These are phyloP conservation scores for Alcedo atthis DNA, from an alignment of 2,797 vertebrate genomes.

Conservation along the genomic window DNA sequence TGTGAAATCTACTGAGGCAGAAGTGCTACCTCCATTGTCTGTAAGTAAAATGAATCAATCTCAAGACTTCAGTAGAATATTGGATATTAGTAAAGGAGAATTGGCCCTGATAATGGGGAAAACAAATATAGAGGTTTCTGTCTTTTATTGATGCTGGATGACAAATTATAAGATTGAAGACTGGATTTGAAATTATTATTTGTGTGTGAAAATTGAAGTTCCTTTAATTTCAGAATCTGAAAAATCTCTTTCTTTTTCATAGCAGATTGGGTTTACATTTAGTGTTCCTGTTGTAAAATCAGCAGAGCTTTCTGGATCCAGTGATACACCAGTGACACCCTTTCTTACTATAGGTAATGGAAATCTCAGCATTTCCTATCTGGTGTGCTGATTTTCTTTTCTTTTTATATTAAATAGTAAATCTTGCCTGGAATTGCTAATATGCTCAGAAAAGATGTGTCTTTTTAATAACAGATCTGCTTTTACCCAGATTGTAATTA, in stretches of 20 bases:
- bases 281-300: slow-evolving; percentile 92
- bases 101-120: not conserved
- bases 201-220: slow-evolving; percentile 3
- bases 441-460: not conserved
- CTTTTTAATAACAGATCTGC: not conserved
- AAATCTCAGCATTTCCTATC: not conserved
- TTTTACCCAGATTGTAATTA: not conserved
- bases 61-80: not conserved
- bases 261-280: slow-evolving; percentile 93
- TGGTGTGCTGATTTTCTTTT: not conserved
- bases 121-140: not conserved
- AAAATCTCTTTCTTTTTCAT: not conserved
- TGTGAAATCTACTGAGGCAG: slow-evolving; percentile 92
- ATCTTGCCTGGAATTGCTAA: not conserved
- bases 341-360: slow-evolving; percentile 78
- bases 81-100: not conserved
- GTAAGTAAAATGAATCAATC: slow-evolving; percentile 80
- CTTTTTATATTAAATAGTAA: not conserved
- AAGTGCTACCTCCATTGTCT: slow-evolving; percentile 86
- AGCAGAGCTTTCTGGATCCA: slow-evolving; percentile 78
- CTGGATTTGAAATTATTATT: not conserved
- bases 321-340: slow-evolving; percentile 76
- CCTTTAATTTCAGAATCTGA: slow-evolving; percentile 18
- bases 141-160: not conserved
- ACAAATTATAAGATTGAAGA: not conserved